Evolutionary conservation across 2,888 invertebrate species (phyloP).

Genomic region (Coronaproctus castanopsis): DNA sequence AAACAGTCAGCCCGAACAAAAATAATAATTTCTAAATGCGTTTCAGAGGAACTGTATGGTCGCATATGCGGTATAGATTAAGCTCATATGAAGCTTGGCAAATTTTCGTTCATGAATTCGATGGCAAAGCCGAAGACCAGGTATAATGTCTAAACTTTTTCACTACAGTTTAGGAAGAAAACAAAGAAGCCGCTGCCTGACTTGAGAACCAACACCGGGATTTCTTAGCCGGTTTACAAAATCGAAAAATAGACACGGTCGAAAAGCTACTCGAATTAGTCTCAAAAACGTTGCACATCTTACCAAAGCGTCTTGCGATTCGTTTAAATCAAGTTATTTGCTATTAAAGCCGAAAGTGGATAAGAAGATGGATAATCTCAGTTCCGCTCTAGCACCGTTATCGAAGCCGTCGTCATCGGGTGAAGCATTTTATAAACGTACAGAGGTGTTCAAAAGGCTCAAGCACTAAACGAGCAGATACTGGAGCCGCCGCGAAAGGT

Average conservation of each 20-base stretch:
- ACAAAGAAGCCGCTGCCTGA: conserved; percentile 9
- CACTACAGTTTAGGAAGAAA: conserved; percentile 8
- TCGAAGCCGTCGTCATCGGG: background rate
- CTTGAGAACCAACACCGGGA: conserved; percentile 10
- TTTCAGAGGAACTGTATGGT: conserved; percentile 12
- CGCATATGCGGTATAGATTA: conserved; percentile 3
- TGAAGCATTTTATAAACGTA: background rate
- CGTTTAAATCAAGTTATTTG: conserved; percentile 14
- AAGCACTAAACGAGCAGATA: too few species aligned
- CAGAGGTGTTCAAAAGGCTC: too few species aligned
- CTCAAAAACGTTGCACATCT: conserved; percentile 12
- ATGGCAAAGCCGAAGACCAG: conserved; percentile 14
- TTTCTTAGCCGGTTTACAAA: conserved; percentile 7
- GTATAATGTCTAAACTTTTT: conserved; percentile 13
- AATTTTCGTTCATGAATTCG: conserved; percentile 12
- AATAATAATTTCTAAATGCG: conserved; percentile 13
- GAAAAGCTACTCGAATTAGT: conserved; percentile 1
- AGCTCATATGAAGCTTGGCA: conserved; percentile 10
- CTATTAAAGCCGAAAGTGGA: conserved; percentile 12
- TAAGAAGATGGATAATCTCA: conserved; percentile 11
- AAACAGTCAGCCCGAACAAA: conserved; percentile 11
- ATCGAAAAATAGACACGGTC: background rate
- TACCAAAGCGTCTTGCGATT: too few species aligned
- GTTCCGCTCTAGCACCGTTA: conserved; percentile 9
- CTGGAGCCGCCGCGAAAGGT: too few species aligned